phyloP scores from a whole-genome alignment of 1,140 invertebrate genomes.

The Homarus americanus region DNA sequence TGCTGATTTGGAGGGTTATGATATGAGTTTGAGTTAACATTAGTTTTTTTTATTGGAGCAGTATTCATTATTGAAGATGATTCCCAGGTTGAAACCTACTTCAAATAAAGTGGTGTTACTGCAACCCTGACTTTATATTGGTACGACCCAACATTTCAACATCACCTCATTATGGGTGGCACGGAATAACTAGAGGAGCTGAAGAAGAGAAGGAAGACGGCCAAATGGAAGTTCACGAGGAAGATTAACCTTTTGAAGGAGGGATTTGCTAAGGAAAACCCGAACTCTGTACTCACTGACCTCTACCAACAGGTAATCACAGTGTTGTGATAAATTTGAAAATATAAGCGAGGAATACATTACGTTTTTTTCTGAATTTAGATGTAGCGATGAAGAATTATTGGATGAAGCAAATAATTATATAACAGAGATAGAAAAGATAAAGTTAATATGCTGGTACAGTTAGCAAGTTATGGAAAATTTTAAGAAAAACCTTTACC shows the following conservation, averaged over 20 bases:
- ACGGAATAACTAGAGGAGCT: too few species aligned
- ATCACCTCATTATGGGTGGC: neutral
- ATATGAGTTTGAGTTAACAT: too few species aligned
- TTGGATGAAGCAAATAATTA: neutral
- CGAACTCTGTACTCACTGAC: too few species aligned
- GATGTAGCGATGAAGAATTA: neutral
- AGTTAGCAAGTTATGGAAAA: neutral
- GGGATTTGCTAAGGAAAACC: too few species aligned
- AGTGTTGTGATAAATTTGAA: neutral
- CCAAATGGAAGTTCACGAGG: neutral
- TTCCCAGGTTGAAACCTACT: too few species aligned
- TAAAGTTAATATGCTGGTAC: neutral
- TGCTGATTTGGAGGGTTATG: too few species aligned
- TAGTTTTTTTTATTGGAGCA: too few species aligned
- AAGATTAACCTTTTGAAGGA: neutral
- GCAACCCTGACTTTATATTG: too few species aligned
- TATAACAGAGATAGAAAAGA: neutral
- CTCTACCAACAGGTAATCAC: slow-evolving; percentile 5
- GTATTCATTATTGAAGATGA: too few species aligned
- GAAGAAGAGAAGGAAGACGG: neutral
- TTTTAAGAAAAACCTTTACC: neutral
- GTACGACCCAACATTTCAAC: slow-evolving; percentile 11
- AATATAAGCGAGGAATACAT: neutral
- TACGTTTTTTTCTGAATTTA: neutral
- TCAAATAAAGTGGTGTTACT: too few species aligned